These are phyloP conservation scores for Ceryle rudis DNA, from an alignment of 2,797 vertebrate species.

Conservation along the genomic window DNA sequence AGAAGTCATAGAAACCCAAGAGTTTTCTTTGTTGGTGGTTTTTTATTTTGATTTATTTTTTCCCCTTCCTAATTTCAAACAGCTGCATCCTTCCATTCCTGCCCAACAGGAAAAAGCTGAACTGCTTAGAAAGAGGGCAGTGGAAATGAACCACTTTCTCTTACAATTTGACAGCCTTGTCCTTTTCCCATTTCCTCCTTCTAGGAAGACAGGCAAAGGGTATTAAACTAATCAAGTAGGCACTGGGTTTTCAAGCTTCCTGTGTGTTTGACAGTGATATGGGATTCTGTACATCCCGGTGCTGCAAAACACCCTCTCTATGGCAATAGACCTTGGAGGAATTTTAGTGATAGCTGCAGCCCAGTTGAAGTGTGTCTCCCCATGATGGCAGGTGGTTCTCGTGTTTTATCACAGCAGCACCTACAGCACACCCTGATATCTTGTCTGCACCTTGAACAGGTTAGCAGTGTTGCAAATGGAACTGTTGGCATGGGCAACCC, in stretches of 20 bases:
- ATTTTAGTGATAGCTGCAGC: conserved; percentile 55
- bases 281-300: neutral
- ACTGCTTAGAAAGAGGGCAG: neutral
- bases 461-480: conserved; percentile 14
- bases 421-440: neutral
- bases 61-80: neutral
- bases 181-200: neutral
- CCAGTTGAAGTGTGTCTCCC: conserved; percentile 2
- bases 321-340: neutral
- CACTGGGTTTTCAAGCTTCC: neutral
- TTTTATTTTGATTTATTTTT: neutral
- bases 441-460: conserved; percentile 5
- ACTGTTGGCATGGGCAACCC: neutral
- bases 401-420: conserved; percentile 40
- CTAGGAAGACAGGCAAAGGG: neutral
- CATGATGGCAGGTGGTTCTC: conserved; percentile 1
- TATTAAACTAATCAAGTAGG: neutral
- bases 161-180: neutral
- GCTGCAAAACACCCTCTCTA: neutral
- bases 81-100: neutral
- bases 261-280: neutral
- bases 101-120: neutral
- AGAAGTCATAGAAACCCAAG: neutral
- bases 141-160: neutral
- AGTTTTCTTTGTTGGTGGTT: neutral